A percentile compares a stretch with the other conserved stretches of the same genome.
Conservation (phyloP, 64 coral and sea anemone genomes). For the Astreopora myriophthalma region DNA sequence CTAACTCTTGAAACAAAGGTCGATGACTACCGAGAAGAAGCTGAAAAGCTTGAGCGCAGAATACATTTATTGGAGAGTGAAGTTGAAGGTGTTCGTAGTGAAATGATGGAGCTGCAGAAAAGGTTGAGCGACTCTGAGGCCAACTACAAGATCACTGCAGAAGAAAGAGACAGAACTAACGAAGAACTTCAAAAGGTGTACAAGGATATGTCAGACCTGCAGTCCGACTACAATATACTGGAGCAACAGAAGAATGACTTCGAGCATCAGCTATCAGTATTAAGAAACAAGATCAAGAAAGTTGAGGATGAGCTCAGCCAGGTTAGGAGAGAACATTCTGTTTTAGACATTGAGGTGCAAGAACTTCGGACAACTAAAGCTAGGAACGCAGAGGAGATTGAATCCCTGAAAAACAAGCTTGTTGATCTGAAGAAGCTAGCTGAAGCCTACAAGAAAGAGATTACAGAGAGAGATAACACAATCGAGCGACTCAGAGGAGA, state of each 20-base stretch:
- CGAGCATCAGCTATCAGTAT: constrained; percentile 66
- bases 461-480: constrained; percentile 68
- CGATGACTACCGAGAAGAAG: constrained; percentile 62
- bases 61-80: constrained; percentile 69
- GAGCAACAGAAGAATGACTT: constrained; percentile 80
- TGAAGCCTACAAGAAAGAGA: constrained; percentile 69
- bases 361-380: constrained; percentile 72
- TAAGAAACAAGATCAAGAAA: constrained; percentile 78
- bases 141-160: constrained; percentile 74
- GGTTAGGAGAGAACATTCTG: constrained; percentile 69
- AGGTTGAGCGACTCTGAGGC: constrained; percentile 67
- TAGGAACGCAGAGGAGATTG: constrained; percentile 56
- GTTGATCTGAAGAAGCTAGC: constrained; percentile 60
- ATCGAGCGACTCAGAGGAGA: constrained; percentile 65
- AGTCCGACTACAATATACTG: constrained; percentile 75
- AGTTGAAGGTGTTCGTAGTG: constrained; percentile 68
- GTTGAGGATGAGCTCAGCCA: constrained; percentile 83
- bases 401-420: constrained; percentile 44
- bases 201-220: constrained; percentile 85
- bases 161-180: constrained; percentile 81
- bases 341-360: constrained; percentile 73
- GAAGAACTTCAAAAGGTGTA: constrained; percentile 80
- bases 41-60: constrained; percentile 56
- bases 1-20: constrained; percentile 71
- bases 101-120: constrained; percentile 75